phyloP scores from a whole-genome alignment of 2,888 invertebrate species.

The Cosmia pyralina region DNA sequence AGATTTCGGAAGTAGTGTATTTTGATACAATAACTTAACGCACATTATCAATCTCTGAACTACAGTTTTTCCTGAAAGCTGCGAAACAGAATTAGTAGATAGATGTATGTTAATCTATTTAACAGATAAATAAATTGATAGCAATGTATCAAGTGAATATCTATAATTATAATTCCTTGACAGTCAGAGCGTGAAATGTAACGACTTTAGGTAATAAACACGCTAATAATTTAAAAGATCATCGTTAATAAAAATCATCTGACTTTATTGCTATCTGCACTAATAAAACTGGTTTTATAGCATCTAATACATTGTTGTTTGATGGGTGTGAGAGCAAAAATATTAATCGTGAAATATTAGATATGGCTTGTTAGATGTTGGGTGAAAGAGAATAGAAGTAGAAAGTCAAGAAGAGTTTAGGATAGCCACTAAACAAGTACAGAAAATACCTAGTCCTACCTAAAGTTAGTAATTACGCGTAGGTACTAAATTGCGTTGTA shows the following conservation, averaged over 20 bases:
- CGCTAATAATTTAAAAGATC: slow-evolving; percentile 27
- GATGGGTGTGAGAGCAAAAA: slow-evolving; percentile 26
- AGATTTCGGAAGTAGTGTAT: not conserved
- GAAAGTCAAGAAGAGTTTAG: no score
- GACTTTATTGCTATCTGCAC: slow-evolving; percentile 33
- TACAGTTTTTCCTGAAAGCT: not conserved
- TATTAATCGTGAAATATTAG: slow-evolving; percentile 6
- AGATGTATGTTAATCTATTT: not conserved
- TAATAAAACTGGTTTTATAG: slow-evolving; percentile 42
- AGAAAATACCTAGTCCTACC: no score
- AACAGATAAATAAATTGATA: not conserved
- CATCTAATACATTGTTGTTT: slow-evolving; percentile 45
- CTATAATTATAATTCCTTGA: slow-evolving; percentile 44
- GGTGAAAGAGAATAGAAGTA: no score
- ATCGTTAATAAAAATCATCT: slow-evolving; percentile 41
- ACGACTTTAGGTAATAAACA: slow-evolving; percentile 37
- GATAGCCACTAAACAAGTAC: no score
- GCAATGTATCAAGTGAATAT: slow-evolving; percentile 1
- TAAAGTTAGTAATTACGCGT: no score
- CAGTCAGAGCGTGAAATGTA: slow-evolving; percentile 42
- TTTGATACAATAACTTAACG: not conserved
- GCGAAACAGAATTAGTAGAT: slow-evolving; percentile 4
- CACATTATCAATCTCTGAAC: not conserved
- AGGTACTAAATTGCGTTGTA: no score
- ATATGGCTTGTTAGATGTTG: slow-evolving; percentile 10